phyloP scores from a whole-genome alignment of 1,140 invertebrate genomes.

The Catajapyx aquilonaris region DNA sequence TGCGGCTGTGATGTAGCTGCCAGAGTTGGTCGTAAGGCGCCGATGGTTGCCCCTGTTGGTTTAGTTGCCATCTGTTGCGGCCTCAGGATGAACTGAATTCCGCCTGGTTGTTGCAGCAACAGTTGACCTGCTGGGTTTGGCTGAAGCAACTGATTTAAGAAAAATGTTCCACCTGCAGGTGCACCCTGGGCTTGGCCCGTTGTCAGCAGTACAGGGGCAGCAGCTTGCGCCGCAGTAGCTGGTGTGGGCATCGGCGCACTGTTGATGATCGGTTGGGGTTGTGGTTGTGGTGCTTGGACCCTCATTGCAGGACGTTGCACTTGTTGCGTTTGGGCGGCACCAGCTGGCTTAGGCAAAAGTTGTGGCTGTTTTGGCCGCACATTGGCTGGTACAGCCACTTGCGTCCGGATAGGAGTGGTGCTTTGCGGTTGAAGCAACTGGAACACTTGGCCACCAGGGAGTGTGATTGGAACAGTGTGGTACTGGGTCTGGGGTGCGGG shows the following conservation, averaged over 20 bases:
- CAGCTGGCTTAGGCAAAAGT: slow-evolving; percentile 18
- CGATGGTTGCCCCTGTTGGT: neutral
- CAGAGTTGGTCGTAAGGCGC: slow-evolving; percentile 3
- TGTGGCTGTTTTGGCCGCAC: slow-evolving; percentile 17
- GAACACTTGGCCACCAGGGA: slow-evolving; percentile 7
- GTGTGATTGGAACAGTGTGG: slow-evolving; percentile 5
- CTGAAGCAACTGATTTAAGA: slow-evolving; percentile 15
- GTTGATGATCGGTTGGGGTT: slow-evolving; percentile 6
- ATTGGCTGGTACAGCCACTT: slow-evolving; percentile 3
- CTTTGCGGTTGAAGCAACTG: slow-evolving; percentile 6
- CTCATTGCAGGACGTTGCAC: slow-evolving; percentile 8
- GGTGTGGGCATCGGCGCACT: slow-evolving; percentile 4
- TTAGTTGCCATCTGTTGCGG: slow-evolving; percentile 11
- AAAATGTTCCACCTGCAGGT: slow-evolving; percentile 11
- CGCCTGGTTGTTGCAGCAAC: slow-evolving; percentile 20
- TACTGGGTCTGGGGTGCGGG: slow-evolving; percentile 12
- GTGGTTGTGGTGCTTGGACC: slow-evolving; percentile 7
- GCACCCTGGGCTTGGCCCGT: slow-evolving; percentile 11
- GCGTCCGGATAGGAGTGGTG: slow-evolving; percentile 6
- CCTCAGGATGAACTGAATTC: slow-evolving; percentile 20
- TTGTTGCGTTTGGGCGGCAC: slow-evolving; percentile 3
- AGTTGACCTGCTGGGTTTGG: slow-evolving; percentile 13
- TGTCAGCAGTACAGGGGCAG: neutral
- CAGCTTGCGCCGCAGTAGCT: slow-evolving; percentile 2
- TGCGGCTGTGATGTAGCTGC: slow-evolving; percentile 7